Conservation (phyloP, 2,797 vertebrate species). For the Coccyzus lansbergi region DNA sequence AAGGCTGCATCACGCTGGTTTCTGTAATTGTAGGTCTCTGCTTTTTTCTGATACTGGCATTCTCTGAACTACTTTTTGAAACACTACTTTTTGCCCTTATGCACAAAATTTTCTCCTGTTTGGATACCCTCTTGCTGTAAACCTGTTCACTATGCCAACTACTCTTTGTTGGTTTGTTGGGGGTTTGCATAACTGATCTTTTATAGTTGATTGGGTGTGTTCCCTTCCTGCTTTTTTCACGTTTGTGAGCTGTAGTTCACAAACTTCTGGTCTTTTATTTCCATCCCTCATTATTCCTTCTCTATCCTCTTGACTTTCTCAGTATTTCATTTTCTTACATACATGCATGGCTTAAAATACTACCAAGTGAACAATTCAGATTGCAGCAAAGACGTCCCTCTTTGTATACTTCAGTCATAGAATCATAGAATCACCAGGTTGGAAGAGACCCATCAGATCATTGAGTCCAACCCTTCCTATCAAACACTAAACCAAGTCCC, state of each 20-base stretch:
- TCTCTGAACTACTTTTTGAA: background rate
- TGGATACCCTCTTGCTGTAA: background rate
- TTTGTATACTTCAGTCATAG: background rate
- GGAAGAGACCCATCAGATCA: no score
- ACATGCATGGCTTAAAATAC: background rate
- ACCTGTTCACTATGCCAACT: background rate
- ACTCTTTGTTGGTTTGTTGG: no score
- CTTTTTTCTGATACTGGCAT: background rate
- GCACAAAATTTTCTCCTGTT: background rate
- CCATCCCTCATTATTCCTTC: background rate
- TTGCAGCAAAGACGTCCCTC: background rate
- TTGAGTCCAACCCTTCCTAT: no score
- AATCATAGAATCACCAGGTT: no score
- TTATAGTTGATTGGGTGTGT: background rate
- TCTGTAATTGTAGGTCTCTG: background rate
- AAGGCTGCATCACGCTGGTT: background rate
- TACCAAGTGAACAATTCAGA: background rate
- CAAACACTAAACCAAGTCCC: no score
- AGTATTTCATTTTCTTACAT: background rate
- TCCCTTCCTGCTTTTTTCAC: background rate
- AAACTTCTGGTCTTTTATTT: background rate
- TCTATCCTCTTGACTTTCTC: background rate
- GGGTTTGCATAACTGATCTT: background rate
- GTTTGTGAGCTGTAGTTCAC: background rate
- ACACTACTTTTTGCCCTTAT: background rate